Evolutionary conservation across 2,113 vertebrate species (phyloP), one percentile per base, ranked within the genome.

Genomic region (Etia nguti): DNA sequence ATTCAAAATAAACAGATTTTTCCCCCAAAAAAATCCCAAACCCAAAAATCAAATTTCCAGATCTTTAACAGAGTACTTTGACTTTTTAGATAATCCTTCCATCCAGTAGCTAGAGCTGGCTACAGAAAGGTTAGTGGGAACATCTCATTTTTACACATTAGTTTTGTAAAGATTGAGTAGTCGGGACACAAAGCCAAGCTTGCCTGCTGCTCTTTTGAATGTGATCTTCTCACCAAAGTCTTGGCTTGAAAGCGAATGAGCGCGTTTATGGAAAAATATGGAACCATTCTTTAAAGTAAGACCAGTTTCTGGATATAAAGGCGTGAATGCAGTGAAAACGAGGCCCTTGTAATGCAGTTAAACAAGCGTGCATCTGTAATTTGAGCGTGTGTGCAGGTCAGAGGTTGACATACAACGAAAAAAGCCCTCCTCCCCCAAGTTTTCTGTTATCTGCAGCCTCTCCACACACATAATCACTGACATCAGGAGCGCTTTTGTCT

Each of bases 401-500:
- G 18, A 91, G 80, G 83, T 91, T 29, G 85, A 79, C 12, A n/a
- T 43, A 12, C 15, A 4, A 43, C 46, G 60, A 90, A 18, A 18
- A 46, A 26, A 57, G 6, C n/a, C 1, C 70, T 29, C 38, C 81
- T 15, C 15, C 18, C 18, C 24, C 16, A 24, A 38, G 29, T 12
- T 10, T 56, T 81, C 29, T 22, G 50, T 48, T 83, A 26, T 88
- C 83, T 83, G 57, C 50, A 80, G 56, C 31, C 70, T 83, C 70
- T 34, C 50, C 60, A 7, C 73, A n/a, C 20, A 68, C 60, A 82
- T 75, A 89, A 83, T 83, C 86, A 80, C 82, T 83, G 43, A 85
- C 91, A 90, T 89, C 81, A 85, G 81, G 88, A 68, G 77, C 15
- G 79, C 83, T 89, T 93, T 92, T 88, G 85, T 92, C 81, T 92